Percentiles rank a stretch among this genome's conserved stretches.
phyloP scores from a whole-genome alignment of 2,113 vertebrate species.

The Leptobrachium leishanense region DNA sequence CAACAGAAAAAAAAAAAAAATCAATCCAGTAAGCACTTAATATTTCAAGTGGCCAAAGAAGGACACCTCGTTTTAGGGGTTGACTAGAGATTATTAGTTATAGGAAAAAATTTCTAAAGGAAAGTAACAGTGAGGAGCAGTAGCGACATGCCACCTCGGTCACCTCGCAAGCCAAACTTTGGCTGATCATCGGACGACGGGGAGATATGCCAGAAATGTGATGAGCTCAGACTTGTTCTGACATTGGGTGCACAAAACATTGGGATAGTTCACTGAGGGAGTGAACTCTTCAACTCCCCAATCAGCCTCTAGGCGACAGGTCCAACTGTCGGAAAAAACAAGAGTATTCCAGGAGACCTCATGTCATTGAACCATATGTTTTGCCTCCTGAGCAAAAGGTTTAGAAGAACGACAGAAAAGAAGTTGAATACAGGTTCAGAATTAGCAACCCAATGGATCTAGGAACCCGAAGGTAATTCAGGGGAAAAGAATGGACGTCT shows the following conservation, averaged over 20 bases:
- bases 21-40: too few species aligned
- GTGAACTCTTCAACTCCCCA: constrained; percentile 19
- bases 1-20: too few species aligned
- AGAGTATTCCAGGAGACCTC: neutral
- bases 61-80: too few species aligned
- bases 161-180: neutral
- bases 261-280: neutral
- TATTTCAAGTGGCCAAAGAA: too few species aligned
- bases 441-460: too few species aligned
- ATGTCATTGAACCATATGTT: neutral
- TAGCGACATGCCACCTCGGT: neutral
- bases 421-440: too few species aligned
- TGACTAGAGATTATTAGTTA: too few species aligned
- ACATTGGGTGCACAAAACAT: neutral
- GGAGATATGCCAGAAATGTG: neutral
- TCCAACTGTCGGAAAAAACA: neutral
- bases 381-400: neutral
- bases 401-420: too few species aligned
- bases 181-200: neutral
- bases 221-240: constrained; percentile 8
- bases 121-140: too few species aligned
- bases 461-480: too few species aligned
- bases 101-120: too few species aligned
- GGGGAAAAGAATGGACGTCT: too few species aligned
- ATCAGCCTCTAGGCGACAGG: neutral